Base-by-base conservation (phyloP, 2,113 vertebrate species). In the Chroicocephalus ridibundus region DNA sequence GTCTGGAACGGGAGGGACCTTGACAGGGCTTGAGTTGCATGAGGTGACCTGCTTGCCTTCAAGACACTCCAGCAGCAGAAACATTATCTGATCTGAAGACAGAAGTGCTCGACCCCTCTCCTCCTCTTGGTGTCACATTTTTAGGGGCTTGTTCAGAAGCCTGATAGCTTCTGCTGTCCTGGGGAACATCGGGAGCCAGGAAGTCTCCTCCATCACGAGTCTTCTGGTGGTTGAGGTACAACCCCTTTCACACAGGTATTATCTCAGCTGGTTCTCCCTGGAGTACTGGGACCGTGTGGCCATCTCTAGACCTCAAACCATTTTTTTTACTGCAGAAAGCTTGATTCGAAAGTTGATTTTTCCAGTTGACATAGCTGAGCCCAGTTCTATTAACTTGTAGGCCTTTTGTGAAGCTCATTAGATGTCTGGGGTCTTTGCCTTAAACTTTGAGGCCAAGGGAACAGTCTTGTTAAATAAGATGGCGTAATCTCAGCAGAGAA, bases 381-480 rank as follows among this genome's bases (percentile, higher is more conserved):
- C 52, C 24, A 15, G 51, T 47, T 86, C 52, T 78, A 83, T 94
- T 90, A 88, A 93, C 84, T 93, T 25, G 6, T 40, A 29, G 4
- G 70, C 44, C 82, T 88, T 90, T 93, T 51, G 66, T 81, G 78
- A 68, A 82, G 76, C 86, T 96, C 82, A 79, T 93, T 80, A 95
- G 87, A 38, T 90, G 54, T 92, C 92, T 82, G 71, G 76, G 78
- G 70, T 86, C 91, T 86, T 90, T 94, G 64, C 82, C 88, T 75
- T 54, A 76, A 86, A 86, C 86, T 90, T 74, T 32, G 52, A 95
- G 85, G 74, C 81, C 78, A 80, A 86, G 90, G 66, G 70, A 95
- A 96, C 55, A 79, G 79, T 74, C 86, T 95, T 57, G 5, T 95
- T 90, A 94, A 94, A 81, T 85, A 88, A 89, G 78, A 87, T 47